Base-by-base conservation (phyloP, 1,140 invertebrate species). In the Delia radicum region DNA sequence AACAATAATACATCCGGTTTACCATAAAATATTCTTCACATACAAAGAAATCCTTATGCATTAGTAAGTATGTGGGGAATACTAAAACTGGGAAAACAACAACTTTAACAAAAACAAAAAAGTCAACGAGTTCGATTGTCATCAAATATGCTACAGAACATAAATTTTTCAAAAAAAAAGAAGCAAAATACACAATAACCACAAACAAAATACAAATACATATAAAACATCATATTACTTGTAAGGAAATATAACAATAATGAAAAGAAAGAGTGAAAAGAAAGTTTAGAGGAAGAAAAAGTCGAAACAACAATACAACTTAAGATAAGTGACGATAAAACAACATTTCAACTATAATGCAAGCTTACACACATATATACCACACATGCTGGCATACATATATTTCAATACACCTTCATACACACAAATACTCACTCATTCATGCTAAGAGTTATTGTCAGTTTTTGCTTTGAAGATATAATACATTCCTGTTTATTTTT, bases 281-380 rank as follows among this genome's bases (percentile, higher is more conserved):
- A 63, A 27, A 4, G 26, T 27, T 27, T 27, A 27, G 27, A 27
- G 6, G 27, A 27, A 63, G 27, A 63, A 13, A 27, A 63, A 63
- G 62, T 13, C 8, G 24, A 63, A 63, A 63, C 21, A 63, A 63
- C 21, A 63, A 28, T 27, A 28, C 26, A 63, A 63, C 62, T 63
- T 63, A 27, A 63, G 62, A 63, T 63, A 63, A 63, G 62, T 63
- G 62, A 63, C 62, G 26, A 63, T 63, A 63, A 63, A 63, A 63
- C 62, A 63, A 18, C 33, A 42, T 10, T 37, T 13, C 8, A 37
- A 37, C 33, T 10, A 7, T 10, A 37, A 37, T 13, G 13, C 33
- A 73, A 69, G 29, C 33, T 37, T 37, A 37, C 33, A 37, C 33
- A 37, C 33, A 37, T 37, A 37, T 13, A 37, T 13, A 37, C 13